Base-by-base conservation (phyloP, 2,888 invertebrate genomes). In the Apotomis capreana region DNA sequence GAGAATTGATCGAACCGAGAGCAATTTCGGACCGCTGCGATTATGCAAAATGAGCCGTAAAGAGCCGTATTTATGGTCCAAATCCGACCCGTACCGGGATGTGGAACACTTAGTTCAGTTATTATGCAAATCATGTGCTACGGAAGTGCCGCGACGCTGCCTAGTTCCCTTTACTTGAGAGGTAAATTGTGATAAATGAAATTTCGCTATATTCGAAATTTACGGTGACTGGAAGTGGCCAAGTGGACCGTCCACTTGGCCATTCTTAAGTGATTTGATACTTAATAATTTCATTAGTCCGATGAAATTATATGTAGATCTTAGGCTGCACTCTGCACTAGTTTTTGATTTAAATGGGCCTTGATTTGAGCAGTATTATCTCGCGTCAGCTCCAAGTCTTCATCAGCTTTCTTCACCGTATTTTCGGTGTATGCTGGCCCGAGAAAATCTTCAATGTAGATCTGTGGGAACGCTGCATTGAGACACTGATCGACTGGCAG, bases 111-210 rank as follows among this genome's bases (percentile, higher is more conserved):
- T 84, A 87, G 85, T 87, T 86, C 76, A 79, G 88, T 88, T 89
- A 91, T 89, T 90, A 91, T 92, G 91, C 87, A 91, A 91, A 92
- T 91, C 87, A 86, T 87, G 87, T 83, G 84, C 87, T 78, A 76
- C 84, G 88, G 88, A 90, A 89, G 87, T 85, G 86, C 86, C 82
- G 80, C 83, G 82, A 86, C 86, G 87, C 87, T 88, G 88, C 87
- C 86, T 87, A 87, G 87, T 88, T 88, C 83, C 86, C 85, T 85
- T 85, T 86, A 84, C 87, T 87, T 86, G 85, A 86, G 85, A 87
- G 84, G 86, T 85, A 87, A 89, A 89, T 89, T 88, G 86, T 89
- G 89, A 90, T 89, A 87, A 88, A 89, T 89, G 85, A 83, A 85
- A 85, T 83, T 83, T 79, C 76, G 79, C 80, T 78, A 81, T 82